Evolutionary conservation across 1,140 invertebrate species (phyloP), one percentile per base, ranked within the genome.

Genomic region (Bactericera cockerelli): DNA sequence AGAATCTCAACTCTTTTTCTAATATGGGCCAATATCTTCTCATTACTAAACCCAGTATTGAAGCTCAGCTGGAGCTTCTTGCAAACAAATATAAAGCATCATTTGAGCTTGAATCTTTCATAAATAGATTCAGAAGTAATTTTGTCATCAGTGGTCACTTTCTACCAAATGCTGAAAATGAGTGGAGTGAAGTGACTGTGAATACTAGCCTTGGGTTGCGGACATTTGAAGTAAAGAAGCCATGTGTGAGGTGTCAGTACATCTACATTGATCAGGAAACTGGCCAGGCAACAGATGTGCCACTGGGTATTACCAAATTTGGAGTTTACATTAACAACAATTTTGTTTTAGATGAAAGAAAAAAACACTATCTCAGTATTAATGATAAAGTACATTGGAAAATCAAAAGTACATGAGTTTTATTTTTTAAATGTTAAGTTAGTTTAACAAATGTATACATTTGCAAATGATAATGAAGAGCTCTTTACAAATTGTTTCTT

Each of bases 171-270:
- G 59, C 65, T 14, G 93, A 97, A 75, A 82, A 83, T 26, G 65
- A 74, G 1, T 90, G 87, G 81, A 70, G 74, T n/a, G 63, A 70
- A 55, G 63, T 95, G 56, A 68, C 69, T 55, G 86, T 96, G 66
- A 28, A 58, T 54, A 19, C 14, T 60, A 62, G 56, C 13, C 55
- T 24, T 39, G 63, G 26, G 59, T 62, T 28, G 60, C 62, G 56
- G 62, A 67, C 64, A 61, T 76, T 77, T 42, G 66, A 89, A 81
- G 79, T 83, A 42, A 78, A 82, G 63, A 84, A 86, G 1, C 77
- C 79, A 28, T 96, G 93, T 67, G 82, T 80, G 10, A 79, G 93
- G 58, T 97, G 93, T 70, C 89, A 93, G 72, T 95, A 95, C 87
- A 84, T 96, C 53, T 94, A 91, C 65, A 86, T 95, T 59, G 83